These are phyloP conservation scores for Notolepis coatsorum DNA, from an alignment of 2,797 vertebrate genomes.

Conservation along the genomic window DNA sequence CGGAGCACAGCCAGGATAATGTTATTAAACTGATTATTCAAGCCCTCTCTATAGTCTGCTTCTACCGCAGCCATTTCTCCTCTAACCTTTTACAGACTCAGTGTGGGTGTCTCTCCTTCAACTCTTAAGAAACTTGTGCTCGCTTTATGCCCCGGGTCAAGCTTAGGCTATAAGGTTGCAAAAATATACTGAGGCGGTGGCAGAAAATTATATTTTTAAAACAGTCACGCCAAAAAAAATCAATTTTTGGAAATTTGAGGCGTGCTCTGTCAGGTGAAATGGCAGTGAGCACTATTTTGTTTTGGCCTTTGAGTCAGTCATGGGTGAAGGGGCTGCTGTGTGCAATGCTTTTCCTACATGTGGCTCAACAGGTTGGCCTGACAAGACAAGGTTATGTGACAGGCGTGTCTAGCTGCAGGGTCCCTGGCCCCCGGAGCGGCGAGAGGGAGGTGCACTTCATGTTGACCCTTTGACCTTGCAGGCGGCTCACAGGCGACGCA, in stretches of 20 bases:
- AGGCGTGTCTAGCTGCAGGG: conserved; percentile 43
- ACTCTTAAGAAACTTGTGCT: conserved; percentile 52
- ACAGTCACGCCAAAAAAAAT: conserved; percentile 17
- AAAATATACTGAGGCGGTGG: background rate
- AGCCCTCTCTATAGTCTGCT: conserved; percentile 39
- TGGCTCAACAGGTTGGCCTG: conserved; percentile 34
- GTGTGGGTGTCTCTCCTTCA: conserved; percentile 34
- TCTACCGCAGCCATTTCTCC: conserved; percentile 48
- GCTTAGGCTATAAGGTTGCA: conserved; percentile 8
- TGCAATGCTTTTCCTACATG: conserved; percentile 31
- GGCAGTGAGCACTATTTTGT: conserved; percentile 53
- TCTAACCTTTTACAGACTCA: conserved; percentile 57
- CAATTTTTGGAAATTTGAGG: conserved; percentile 44
- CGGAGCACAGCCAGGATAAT: conserved; percentile 75
- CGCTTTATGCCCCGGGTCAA: conserved; percentile 23
- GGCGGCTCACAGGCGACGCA: conserved; percentile 52
- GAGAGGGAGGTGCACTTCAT: conserved; percentile 44
- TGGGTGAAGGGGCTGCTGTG: conserved; percentile 55
- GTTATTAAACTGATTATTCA: conserved; percentile 84
- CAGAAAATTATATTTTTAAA: conserved; percentile 39
- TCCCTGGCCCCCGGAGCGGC: conserved; percentile 33
- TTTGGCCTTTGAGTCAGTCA: conserved; percentile 68
- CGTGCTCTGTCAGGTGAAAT: conserved; percentile 58
- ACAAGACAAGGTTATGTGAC: conserved; percentile 56
- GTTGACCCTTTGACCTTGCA: conserved; percentile 67